A percentile compares a stretch with the other conserved stretches of the same genome.
Evolutionary conservation across 2,113 vertebrate genomes (phyloP).

Genomic region (Periophthalmus modestus): DNA sequence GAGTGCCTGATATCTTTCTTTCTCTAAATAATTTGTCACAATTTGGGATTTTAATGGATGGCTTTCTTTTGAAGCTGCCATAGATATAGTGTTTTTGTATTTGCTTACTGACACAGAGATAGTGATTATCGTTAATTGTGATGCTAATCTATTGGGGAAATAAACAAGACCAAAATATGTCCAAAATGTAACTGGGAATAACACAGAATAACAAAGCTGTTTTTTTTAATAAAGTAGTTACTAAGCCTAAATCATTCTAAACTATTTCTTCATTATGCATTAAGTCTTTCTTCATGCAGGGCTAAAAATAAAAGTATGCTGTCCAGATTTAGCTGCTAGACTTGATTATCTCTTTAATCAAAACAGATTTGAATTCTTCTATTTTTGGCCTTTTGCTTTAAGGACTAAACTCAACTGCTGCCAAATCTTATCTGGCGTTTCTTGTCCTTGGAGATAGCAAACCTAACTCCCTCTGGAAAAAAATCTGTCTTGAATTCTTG

Average conservation of each 20-base stretch:
- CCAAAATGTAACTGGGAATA: background rate
- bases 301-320: background rate
- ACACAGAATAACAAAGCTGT: background rate
- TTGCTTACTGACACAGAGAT: too few relatives aligned
- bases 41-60: too few relatives aligned
- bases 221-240: too few relatives aligned
- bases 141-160: too few relatives aligned
- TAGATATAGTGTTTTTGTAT: too few relatives aligned
- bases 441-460: slow-evolving; percentile 39
- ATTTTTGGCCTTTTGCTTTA: slow-evolving; percentile 31
- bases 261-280: too few relatives aligned
- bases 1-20: too few relatives aligned
- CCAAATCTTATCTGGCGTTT: slow-evolving; percentile 44
- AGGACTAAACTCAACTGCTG: slow-evolving; percentile 18
- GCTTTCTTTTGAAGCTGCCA: background rate
- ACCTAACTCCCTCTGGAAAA: slow-evolving; percentile 15
- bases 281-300: too few relatives aligned
- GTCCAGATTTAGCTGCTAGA: background rate
- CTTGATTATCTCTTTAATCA: slow-evolving; percentile 5
- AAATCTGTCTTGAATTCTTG: slow-evolving; percentile 26
- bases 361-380: slow-evolving; percentile 21
- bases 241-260: too few relatives aligned
- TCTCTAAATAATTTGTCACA: too few relatives aligned
- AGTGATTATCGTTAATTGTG: too few relatives aligned
- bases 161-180: background rate